Percentiles rank a stretch among this genome's conserved stretches.
phyloP scores from a whole-genome alignment of 2,888 invertebrate genomes.

The Sphaerophoria taeniata region DNA sequence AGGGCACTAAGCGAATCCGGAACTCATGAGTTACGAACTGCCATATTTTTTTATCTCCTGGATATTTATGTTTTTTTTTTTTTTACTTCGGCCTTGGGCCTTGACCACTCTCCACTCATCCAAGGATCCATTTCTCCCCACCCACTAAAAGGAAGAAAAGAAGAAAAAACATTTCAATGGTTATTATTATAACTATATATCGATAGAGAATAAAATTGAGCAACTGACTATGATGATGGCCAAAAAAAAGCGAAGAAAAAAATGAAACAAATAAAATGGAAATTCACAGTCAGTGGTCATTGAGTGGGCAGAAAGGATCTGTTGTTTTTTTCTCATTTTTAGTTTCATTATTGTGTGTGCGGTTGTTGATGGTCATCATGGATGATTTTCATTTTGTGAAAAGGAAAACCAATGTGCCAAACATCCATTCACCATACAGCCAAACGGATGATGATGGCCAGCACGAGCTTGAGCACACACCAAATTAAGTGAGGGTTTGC shows the following conservation, averaged over 20 bases:
- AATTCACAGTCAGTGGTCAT: slow-evolving; percentile 73
- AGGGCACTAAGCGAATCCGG: slow-evolving; percentile 60
- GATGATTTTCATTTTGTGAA: slow-evolving; percentile 74
- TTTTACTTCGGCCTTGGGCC: background rate
- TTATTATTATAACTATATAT: slow-evolving; percentile 58
- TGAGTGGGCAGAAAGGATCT: slow-evolving; percentile 45
- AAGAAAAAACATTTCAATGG: slow-evolving; percentile 53
- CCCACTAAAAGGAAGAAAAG: slow-evolving; percentile 25
- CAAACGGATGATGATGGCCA: background rate
- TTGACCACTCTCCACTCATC: slow-evolving; percentile 42
- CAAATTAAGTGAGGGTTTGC: slow-evolving; percentile 73
- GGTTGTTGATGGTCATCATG: slow-evolving; percentile 60
- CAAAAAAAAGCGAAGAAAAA: slow-evolving; percentile 20
- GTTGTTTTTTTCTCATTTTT: slow-evolving; percentile 31
- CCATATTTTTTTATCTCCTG: slow-evolving; percentile 43
- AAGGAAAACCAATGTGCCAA: slow-evolving; percentile 61
- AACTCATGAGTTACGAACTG: slow-evolving; percentile 68
- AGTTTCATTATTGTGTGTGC: slow-evolving; percentile 54
- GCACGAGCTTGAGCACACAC: slow-evolving; percentile 22
- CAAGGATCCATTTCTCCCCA: slow-evolving; percentile 56
- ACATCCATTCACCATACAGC: slow-evolving; percentile 28
- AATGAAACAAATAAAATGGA: slow-evolving; percentile 71
- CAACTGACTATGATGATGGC: slow-evolving; percentile 41
- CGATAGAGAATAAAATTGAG: slow-evolving; percentile 71
- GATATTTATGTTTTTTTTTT: too few species aligned